These are phyloP conservation scores for Tetramorium alpestre DNA, from an alignment of 1,140 invertebrate genomes.

Conservation along the genomic window DNA sequence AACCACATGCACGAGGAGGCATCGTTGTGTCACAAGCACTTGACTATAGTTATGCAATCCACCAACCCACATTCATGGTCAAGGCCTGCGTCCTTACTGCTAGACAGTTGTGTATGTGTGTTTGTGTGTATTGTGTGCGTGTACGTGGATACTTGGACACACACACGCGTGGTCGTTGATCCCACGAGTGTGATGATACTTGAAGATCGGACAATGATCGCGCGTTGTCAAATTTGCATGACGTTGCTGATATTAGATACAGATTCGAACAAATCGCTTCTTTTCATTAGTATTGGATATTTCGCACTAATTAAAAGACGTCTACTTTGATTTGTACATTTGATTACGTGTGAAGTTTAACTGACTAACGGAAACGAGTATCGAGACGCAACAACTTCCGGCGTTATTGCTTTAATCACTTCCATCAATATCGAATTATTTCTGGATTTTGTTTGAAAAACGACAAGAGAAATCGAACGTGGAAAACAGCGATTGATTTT, in stretches of 20 bases:
- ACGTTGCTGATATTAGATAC: background rate
- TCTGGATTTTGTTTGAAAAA: background rate
- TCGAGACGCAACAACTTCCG: background rate
- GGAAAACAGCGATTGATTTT: background rate
- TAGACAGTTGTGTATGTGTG: conserved; percentile 32
- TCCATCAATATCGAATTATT: background rate
- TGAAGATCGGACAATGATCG: conserved; percentile 7
- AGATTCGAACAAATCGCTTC: background rate
- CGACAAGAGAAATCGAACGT: background rate
- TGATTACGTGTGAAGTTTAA: background rate
- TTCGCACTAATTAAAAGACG: background rate
- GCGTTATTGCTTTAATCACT: background rate
- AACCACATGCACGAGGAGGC: conserved; percentile 47
- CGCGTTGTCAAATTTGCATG: conserved; percentile 1
- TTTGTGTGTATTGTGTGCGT: background rate
- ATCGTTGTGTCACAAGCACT: conserved; percentile 70
- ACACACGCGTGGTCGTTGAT: conserved; percentile 32
- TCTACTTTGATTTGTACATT: background rate
- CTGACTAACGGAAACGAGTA: background rate
- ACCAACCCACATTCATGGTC: conserved; percentile 81
- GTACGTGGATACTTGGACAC: background rate
- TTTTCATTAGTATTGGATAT: background rate
- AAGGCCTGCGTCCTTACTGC: conserved; percentile 77
- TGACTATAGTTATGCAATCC: conserved; percentile 82
- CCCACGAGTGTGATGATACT: conserved; percentile 20